Conservation (phyloP, 2,797 vertebrate species). For the Telmatherina bonti region DNA sequence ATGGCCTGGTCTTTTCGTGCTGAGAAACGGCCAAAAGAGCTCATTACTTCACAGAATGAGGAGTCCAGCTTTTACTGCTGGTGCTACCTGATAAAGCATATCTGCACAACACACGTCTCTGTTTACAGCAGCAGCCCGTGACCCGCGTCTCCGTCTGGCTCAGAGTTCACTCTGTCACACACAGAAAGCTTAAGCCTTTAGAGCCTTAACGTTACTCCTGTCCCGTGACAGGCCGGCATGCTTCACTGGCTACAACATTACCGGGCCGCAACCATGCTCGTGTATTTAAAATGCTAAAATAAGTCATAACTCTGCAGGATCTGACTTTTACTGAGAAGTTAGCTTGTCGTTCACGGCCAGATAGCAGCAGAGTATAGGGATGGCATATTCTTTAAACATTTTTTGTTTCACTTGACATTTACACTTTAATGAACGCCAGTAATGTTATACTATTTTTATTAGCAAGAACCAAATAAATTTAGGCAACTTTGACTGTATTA, state of each 20-base stretch:
- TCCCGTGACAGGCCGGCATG: conserved; percentile 69
- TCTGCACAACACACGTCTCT: conserved; percentile 65
- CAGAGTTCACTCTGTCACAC: conserved; percentile 58
- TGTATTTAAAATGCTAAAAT: background rate
- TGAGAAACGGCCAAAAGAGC: conserved; percentile 17
- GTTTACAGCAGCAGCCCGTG: conserved; percentile 69
- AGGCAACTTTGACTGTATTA: background rate
- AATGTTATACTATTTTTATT: background rate
- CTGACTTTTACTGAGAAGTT: background rate
- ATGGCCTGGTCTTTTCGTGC: conserved; percentile 9
- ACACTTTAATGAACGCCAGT: background rate
- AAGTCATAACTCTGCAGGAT: no score
- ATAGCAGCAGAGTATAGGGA: no score
- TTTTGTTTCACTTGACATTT: background rate
- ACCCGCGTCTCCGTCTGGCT: conserved; percentile 67
- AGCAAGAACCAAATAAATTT: background rate
- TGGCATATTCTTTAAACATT: no score
- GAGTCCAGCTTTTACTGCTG: conserved; percentile 55
- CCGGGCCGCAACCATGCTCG: background rate
- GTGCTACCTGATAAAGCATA: conserved; percentile 80
- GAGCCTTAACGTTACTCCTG: conserved; percentile 69
- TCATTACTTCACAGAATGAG: conserved; percentile 36
- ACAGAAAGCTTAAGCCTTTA: conserved; percentile 71
- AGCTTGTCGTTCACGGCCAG: background rate
- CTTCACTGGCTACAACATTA: conserved; percentile 47